Evolutionary conservation across 2,888 invertebrate species (phyloP).

Genomic region (Scaptomyza parva): DNA sequence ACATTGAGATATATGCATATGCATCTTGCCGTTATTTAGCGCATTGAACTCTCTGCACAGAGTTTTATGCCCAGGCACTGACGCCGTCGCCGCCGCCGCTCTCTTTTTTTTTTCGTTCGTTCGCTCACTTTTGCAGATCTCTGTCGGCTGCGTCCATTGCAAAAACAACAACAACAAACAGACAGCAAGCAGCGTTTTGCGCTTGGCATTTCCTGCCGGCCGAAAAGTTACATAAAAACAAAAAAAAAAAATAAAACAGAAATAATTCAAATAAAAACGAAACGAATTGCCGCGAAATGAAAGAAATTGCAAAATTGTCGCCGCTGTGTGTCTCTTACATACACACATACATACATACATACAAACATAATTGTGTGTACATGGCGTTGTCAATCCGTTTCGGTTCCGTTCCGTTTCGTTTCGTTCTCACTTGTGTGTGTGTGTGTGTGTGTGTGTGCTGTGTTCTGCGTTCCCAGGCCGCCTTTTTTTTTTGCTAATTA

Average conservation of each 20-base stretch:
- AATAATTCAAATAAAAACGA: conserved; percentile 23
- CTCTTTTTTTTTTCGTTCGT: not conserved
- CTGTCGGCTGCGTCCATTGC: conserved; percentile 32
- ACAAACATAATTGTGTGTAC: too few relatives aligned
- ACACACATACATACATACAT: not conserved
- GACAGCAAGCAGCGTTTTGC: conserved; percentile 40
- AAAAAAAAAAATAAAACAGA: not conserved
- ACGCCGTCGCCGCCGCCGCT: too few relatives aligned
- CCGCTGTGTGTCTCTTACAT: not conserved
- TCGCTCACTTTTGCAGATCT: conserved; percentile 26
- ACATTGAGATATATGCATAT: conserved; percentile 9
- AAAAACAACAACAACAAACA: not conserved
- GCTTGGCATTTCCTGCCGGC: conserved; percentile 55
- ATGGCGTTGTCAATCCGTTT: conserved; percentile 4
- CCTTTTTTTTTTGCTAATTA: conserved; percentile 63
- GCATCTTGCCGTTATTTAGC: conserved; percentile 48
- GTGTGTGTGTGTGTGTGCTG: too few relatives aligned
- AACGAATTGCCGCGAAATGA: conserved; percentile 1
- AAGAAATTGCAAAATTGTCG: conserved; percentile 26
- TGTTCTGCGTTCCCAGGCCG: conserved; percentile 50
- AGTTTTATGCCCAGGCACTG: conserved; percentile 12
- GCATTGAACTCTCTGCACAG: conserved; percentile 63
- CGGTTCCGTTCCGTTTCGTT: conserved; percentile 25
- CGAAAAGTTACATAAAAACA: conserved; percentile 50
- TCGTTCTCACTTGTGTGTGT: conserved; percentile 19